Evolutionary conservation across 2,888 invertebrate species (phyloP).

Genomic region (Leucophora obtusa): DNA sequence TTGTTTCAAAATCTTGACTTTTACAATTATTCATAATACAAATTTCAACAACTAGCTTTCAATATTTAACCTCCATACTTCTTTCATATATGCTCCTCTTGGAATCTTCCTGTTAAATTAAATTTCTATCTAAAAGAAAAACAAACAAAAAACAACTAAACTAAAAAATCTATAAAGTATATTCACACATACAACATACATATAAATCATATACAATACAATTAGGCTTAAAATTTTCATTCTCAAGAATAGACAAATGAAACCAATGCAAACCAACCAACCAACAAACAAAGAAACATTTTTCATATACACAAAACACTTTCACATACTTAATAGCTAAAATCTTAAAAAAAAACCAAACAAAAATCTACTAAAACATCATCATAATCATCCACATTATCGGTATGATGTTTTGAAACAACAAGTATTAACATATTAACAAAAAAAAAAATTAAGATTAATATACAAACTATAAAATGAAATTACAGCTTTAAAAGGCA

Average conservation of each 20-base stretch:
- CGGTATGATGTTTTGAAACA: conserved; percentile 51
- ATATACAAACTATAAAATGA: conserved; percentile 40
- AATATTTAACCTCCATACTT: conserved; percentile 8
- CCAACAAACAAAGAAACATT: conserved; percentile 46
- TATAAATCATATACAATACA: conserved; percentile 35
- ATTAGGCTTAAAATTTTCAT: conserved; percentile 12
- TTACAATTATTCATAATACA: background rate
- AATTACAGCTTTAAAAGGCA: conserved; percentile 62
- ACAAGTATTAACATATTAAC: conserved; percentile 56
- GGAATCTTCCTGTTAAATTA: conserved; percentile 13
- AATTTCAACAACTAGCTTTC: background rate
- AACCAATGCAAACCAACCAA: conserved; percentile 62
- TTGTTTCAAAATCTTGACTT: conserved; percentile 15
- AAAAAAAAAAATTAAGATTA: conserved; percentile 41
- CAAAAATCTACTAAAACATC: conserved; percentile 11
- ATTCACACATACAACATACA: conserved; percentile 8
- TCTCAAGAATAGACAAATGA: conserved; percentile 50
- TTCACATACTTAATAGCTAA: conserved; percentile 54
- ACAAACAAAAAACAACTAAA: conserved; percentile 7
- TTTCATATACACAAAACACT: conserved; percentile 33
- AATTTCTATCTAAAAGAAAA: conserved; percentile 16
- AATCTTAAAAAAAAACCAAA: conserved; percentile 44
- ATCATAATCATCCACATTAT: conserved; percentile 31
- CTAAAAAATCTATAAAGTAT: background rate
- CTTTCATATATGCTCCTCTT: conserved; percentile 14